phyloP scores from a whole-genome alignment of 2,888 invertebrate genomes.

The Netelia fuscicornis region DNA sequence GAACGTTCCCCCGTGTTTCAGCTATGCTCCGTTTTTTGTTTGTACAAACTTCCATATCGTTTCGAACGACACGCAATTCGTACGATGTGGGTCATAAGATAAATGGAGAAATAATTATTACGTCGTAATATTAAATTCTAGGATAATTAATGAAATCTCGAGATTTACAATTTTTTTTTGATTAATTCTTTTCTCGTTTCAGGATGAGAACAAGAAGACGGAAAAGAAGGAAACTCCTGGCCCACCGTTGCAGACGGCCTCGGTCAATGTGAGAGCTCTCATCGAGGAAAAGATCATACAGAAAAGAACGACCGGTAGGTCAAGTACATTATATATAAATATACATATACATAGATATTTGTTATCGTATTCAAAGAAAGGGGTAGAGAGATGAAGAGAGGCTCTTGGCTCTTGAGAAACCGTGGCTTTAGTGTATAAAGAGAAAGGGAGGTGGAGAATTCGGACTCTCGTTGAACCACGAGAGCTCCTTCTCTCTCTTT shows the following conservation, averaged over 20 bases:
- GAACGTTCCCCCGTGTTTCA: too few relatives aligned
- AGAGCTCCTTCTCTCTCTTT: conserved; percentile 40
- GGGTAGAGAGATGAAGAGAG: not conserved
- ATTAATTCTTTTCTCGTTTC: conserved; percentile 67
- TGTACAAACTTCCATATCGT: too few relatives aligned
- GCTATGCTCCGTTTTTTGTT: too few relatives aligned
- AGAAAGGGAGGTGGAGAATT: not conserved
- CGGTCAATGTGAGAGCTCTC: conserved; percentile 94
- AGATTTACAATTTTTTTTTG: too few relatives aligned
- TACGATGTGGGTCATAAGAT: too few relatives aligned
- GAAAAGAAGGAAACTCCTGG: conserved; percentile 94
- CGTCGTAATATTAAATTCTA: too few relatives aligned
- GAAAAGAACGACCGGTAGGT: conserved; percentile 89
- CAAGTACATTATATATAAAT: conserved; percentile 7
- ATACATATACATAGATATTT: conserved; percentile 17
- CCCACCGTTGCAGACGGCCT: conserved; percentile 96
- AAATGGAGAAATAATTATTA: too few relatives aligned
- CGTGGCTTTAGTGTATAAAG: not conserved
- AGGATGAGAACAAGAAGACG: conserved; percentile 94
- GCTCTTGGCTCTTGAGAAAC: conserved; percentile 46
- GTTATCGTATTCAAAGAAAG: conserved; percentile 23
- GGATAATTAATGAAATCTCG: too few relatives aligned
- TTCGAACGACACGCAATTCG: too few relatives aligned
- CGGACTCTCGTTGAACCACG: conserved; percentile 28
- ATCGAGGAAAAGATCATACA: conserved; percentile 98